A percentile compares a stretch with the other conserved stretches of the same genome.
Evolutionary conservation across 2,888 invertebrate species (phyloP).

Genomic region (Ichneumoninae sp.): DNA sequence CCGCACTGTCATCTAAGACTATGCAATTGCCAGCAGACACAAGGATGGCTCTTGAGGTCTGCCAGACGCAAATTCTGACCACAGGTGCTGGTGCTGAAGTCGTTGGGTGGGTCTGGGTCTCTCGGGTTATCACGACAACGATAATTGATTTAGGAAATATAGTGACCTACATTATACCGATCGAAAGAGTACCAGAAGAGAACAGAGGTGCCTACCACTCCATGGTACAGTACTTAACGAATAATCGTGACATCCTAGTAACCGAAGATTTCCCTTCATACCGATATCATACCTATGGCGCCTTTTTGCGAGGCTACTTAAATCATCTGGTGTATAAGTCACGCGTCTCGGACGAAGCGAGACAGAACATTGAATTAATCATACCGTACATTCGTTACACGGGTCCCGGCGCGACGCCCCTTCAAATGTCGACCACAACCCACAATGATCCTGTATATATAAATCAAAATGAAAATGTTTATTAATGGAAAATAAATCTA

Average conservation of each 20-base stretch:
- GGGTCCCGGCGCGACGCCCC: conserved; percentile 43
- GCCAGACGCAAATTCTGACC: conserved; percentile 52
- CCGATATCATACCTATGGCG: conserved; percentile 64
- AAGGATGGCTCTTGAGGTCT: conserved; percentile 57
- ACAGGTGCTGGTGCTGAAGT: conserved; percentile 34
- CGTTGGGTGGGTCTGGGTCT: conserved; percentile 58
- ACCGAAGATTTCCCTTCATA: conserved; percentile 64
- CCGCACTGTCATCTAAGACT: conserved; percentile 33
- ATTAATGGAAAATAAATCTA: too few species aligned
- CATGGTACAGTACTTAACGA: conserved; percentile 61
- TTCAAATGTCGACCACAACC: neutral
- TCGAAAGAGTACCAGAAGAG: conserved; percentile 56
- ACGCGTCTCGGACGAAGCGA: conserved; percentile 27
- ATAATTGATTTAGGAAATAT: conserved; percentile 26
- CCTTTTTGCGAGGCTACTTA: conserved; percentile 65
- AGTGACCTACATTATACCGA: conserved; percentile 26
- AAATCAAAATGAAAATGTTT: too few species aligned
- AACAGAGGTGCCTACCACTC: conserved; percentile 66
- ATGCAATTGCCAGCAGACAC: conserved; percentile 20
- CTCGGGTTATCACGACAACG: neutral
- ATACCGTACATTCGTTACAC: conserved; percentile 48
- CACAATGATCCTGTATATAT: neutral
- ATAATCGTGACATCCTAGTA: conserved; percentile 65
- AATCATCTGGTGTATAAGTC: conserved; percentile 50
- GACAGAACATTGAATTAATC: conserved; percentile 46